These are phyloP conservation scores for Tinamus guttatus DNA, from an alignment of 2,113 vertebrate genomes.

Conservation along the genomic window DNA sequence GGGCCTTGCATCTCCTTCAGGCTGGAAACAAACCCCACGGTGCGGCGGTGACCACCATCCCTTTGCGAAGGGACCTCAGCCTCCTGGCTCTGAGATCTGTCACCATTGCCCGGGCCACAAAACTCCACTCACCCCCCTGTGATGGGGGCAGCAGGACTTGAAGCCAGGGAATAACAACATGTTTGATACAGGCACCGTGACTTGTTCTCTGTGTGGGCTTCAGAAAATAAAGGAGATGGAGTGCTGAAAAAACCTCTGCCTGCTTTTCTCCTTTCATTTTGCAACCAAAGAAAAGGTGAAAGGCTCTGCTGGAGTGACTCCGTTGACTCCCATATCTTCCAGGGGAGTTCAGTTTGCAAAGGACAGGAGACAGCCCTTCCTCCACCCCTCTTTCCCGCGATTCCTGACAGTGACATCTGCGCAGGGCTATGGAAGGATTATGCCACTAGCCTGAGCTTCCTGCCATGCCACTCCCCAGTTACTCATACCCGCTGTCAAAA, in stretches of 20 bases:
- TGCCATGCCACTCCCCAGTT: constrained; percentile 63
- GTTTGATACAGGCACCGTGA: not conserved
- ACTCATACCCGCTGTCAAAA: constrained; percentile 16
- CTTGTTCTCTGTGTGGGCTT: constrained; percentile 19
- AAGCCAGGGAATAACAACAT: not conserved
- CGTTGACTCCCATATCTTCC: constrained; percentile 54
- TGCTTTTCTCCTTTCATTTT: constrained; percentile 41
- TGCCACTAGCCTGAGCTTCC: constrained; percentile 13
- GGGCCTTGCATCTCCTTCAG: constrained; percentile 30
- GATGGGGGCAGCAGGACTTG: not conserved
- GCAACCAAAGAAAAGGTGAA: constrained; percentile 55
- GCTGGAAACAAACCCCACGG: constrained; percentile 40
- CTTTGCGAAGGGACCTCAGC: constrained; percentile 17
- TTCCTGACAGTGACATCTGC: constrained; percentile 62
- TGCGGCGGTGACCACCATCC: not conserved
- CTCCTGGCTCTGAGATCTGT: constrained; percentile 13
- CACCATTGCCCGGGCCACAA: not conserved
- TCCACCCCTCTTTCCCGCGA: constrained; percentile 23
- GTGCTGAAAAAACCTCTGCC: constrained; percentile 24
- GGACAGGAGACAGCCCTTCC: constrained; percentile 30
- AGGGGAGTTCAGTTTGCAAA: constrained; percentile 59
- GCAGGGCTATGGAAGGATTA: constrained; percentile 52
- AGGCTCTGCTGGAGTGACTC: constrained; percentile 61
- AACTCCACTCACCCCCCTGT: constrained; percentile 5
- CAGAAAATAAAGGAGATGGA: constrained; percentile 37